phyloP scores from a whole-genome alignment of 1,140 invertebrate genomes.

The Heliconius congener region DNA sequence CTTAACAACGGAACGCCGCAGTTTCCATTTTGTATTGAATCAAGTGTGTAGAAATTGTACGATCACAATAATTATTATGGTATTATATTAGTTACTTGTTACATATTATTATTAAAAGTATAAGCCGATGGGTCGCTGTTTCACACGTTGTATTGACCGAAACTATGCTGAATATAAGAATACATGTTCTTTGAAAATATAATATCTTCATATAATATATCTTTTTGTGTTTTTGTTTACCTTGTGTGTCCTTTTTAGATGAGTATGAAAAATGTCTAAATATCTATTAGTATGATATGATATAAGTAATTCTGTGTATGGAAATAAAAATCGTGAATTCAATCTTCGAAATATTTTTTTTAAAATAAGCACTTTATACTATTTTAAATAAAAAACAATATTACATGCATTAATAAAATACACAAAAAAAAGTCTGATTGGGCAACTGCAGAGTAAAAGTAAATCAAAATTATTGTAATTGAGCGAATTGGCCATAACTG shows the following conservation, averaged over 20 bases:
- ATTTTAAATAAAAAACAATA: too few species aligned
- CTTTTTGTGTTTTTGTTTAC: slow-evolving; percentile 52
- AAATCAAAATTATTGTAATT: too few species aligned
- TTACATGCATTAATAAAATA: too few species aligned
- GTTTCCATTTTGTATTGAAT: slow-evolving; percentile 65
- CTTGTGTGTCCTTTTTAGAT: not conserved
- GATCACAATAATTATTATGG: slow-evolving; percentile 76
- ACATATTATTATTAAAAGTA: slow-evolving; percentile 58
- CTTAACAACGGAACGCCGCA: slow-evolving; percentile 54
- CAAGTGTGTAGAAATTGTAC: slow-evolving; percentile 71
- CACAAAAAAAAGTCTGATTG: too few species aligned
- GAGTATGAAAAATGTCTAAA: too few species aligned
- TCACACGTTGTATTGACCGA: slow-evolving; percentile 75
- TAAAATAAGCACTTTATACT: too few species aligned
- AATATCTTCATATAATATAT: slow-evolving; percentile 79
- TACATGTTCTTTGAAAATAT: slow-evolving; percentile 81
- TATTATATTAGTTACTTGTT: slow-evolving; percentile 79
- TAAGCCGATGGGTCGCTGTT: slow-evolving; percentile 55
- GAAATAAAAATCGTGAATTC: too few species aligned
- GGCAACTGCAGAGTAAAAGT: too few species aligned
- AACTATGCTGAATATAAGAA: slow-evolving; percentile 72
- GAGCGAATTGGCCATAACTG: too few species aligned
- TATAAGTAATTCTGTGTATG: not conserved
- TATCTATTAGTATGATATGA: not conserved
- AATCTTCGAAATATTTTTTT: too few species aligned